A percentile compares a stretch with the other conserved stretches of the same genome.
phyloP scores from a whole-genome alignment of 2,113 vertebrate genomes.

The Corynorhinus townsendii region DNA sequence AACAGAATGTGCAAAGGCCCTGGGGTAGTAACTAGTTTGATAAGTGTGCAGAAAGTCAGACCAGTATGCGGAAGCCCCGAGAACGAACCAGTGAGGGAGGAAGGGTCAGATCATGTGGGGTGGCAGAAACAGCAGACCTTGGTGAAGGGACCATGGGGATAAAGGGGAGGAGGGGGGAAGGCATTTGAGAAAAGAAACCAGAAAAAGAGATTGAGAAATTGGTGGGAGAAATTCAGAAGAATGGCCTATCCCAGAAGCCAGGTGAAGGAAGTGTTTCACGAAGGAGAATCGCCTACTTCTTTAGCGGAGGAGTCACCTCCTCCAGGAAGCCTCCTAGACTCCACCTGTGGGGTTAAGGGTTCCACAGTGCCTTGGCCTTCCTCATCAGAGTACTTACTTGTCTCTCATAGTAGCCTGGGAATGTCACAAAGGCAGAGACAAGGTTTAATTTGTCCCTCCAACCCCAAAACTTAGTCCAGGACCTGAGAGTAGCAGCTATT shows the following conservation, averaged over 20 bases:
- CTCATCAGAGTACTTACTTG: background rate
- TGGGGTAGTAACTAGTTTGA: background rate
- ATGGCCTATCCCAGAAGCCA: background rate
- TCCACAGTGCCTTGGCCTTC: background rate
- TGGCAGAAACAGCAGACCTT: background rate
- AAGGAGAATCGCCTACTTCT: background rate
- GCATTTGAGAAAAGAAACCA: background rate
- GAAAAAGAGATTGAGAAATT: background rate
- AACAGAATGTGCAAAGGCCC: background rate
- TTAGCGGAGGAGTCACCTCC: background rate
- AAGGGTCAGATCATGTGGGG: background rate
- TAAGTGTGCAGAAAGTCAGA: background rate
- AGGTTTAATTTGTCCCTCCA: background rate
- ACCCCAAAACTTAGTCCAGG: background rate
- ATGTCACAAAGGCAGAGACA: background rate
- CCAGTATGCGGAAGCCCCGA: too few species aligned
- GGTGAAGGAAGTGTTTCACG: background rate
- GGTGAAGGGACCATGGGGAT: background rate
- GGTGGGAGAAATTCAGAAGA: background rate
- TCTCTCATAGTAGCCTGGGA: background rate
- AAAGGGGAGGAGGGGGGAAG: background rate
- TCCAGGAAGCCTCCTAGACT: slow-evolving; percentile 8
- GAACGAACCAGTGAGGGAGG: background rate
- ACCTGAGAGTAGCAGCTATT: background rate
- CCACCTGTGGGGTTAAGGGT: background rate